Evolutionary conservation across 2,888 invertebrate genomes (phyloP), one percentile per base, ranked within the genome.

Genomic region (Ischnura elegans): DNA sequence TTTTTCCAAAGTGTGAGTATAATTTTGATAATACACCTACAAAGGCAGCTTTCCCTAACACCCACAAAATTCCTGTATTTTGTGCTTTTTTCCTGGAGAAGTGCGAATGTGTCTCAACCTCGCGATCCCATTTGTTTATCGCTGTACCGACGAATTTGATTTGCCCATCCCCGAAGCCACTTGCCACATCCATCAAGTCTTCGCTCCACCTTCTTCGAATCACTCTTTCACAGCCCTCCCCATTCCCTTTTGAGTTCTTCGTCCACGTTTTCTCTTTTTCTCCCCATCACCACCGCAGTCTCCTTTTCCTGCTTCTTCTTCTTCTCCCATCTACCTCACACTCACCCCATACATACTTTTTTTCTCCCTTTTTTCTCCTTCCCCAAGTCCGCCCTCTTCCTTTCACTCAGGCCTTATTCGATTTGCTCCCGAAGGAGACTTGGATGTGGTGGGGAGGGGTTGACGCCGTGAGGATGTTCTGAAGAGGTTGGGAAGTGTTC

Each of bases 401-500:
- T 61, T 61, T 90, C 90, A 61, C 55, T 66, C 61, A 61, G 45
- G 43, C 93, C 93, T 93, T 61, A 45, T 66, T 76, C 93, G 86
- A 86, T 86, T 86, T 86, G 86, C n/a, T 25, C 43, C 43, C 19
- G 21, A n/a, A 25, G 0, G 46, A n/a, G 86, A 46, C 45, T 43
- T 19, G 46, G 36, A 29, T 29, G 84, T 21, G 86, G 86, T 5
- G 16, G 45, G 19, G 46, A 25, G 21, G 45, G 85, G 61, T n/a
- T n/a, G n/a, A n/a, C n/a, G n/a, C n/a, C n/a, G n/a, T n/a, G 61
- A 61, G n/a, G 61, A n/a, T 61, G 61, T 61, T 61, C 51, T 8
- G 2, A 36, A 13, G 76, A 36, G 36, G 76, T 13, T 13, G 76
- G 2, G 36, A 76, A n/a, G 61, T 25, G 61, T 61, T 61, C 76